Evolutionary conservation across 2,888 invertebrate species (phyloP), one percentile per base, ranked within the genome.

Genomic region (Zonitis immaculata): DNA sequence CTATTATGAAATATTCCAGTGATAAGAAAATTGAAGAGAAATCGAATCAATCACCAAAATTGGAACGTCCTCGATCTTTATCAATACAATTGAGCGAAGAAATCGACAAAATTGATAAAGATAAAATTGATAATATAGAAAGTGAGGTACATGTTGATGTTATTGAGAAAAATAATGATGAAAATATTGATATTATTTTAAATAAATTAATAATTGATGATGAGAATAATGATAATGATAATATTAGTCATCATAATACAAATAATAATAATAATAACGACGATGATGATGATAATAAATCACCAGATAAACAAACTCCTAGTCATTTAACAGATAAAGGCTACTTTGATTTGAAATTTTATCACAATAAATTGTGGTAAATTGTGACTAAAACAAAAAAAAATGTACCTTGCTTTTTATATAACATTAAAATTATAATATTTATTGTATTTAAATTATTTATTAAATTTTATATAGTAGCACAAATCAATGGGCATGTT

Each of bases 361-460:
- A 86, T 73, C 88, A 88, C 74, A 88, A 86, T 66, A 86, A 84
- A 64, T 78, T 89, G 65, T 89, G 89, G 89, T 89, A 86, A 70
- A 56, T 51, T 46, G 30, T 47, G 22, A 22, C 5, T 5, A 5
- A 22, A 22, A 4, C 5, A 46, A 44, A 5, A 22, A 22, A 4
- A 4, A 46, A 44, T 49, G 49, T 52, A 52, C 49, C 48, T 52
- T 49, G 56, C 56, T 56, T 56, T 52, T 51, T 52, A 56, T 51
- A 52, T 44, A 51, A 54, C 47, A 35, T 47, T 22, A 22, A 4
- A 22, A 22, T 22, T 5, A 46, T 56, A 42, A 42, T 52, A 44
- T 56, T 50, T 56, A 52, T 52, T 39, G 39, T 39, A 47, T 50
- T 50, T 35, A 25, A 49, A 46, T 47, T 45, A 56, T 50, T 53